Base-by-base conservation (phyloP, 2,113 vertebrate genomes). In the Epinephelus cyanopodus region DNA sequence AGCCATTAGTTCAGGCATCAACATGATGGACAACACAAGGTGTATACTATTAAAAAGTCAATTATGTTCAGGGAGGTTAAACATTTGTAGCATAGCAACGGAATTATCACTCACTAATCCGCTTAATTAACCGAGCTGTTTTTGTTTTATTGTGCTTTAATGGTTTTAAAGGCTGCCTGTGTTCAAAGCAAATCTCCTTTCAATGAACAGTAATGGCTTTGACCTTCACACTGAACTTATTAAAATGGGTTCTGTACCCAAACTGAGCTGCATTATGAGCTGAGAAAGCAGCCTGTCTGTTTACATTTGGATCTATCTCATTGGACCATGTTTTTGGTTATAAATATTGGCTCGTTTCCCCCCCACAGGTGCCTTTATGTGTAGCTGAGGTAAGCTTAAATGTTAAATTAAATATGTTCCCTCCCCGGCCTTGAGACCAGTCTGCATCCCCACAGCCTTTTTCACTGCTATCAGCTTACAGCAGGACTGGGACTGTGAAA, bases 401-500 rank as follows among this genome's bases (percentile, higher is more conserved):
- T 71, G 66, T 84, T 66, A 62, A 73, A 81, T 81, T n/a, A 72
- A 85, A 79, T 69, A 60, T 63, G 53, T 48, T 53, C 42, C 74
- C 25, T 61, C 33, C 33, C 76, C 66, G 80, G 68, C 48, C 27
- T 58, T 62, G 50, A 85, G 62, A 64, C 72, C 33, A 62, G 45
- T 74, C 74, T 82, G 58, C 62, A 77, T 68, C 78, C 62, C 60
- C 18, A n/a, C 25, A 61, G 56, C 15, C 47, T 68, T 77, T 53
- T 68, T 52, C 57, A 76, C 84, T 89, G 74, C 48, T 87, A 83
- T 87, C 77, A 85, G 61, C 65, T 73, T 68, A 72, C 65, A 81
- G 81, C 78, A 84, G 79, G 53, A 82, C 65, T 85, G 78, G 62
- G 71, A 85, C 21, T 85, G 79, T 88, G 87, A 89, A 90, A 88